These are phyloP conservation scores for Tetragonula carbonaria DNA, from an alignment of 2,888 invertebrate species.

Conservation along the genomic window DNA sequence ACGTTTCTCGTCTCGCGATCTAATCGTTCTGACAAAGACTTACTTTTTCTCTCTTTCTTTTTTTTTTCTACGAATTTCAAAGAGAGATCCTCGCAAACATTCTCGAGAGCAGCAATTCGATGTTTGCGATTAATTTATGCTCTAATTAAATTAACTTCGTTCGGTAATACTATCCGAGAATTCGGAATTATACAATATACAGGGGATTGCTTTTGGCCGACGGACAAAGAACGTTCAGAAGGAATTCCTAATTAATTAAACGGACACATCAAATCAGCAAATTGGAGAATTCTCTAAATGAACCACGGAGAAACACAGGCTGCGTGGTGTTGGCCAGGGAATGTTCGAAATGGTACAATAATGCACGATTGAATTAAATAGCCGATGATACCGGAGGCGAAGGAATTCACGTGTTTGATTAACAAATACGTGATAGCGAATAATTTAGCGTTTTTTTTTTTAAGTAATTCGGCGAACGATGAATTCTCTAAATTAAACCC, in stretches of 20 bases:
- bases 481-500: background rate
- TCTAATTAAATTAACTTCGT: background rate
- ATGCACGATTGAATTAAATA: background rate
- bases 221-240: background rate
- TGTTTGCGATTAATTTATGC: too few relatives aligned
- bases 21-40: too few relatives aligned
- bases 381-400: background rate
- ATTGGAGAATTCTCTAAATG: conserved; percentile 4
- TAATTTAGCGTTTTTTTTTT: background rate
- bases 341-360: background rate
- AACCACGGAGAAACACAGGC: background rate
- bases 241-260: conserved; percentile 8
- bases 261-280: background rate
- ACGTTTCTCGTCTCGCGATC: too few relatives aligned
- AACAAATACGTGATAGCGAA: background rate
- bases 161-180: background rate
- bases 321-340: background rate
- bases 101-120: background rate
- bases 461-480: background rate
- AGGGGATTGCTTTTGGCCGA: background rate
- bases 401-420: background rate
- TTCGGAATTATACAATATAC: background rate
- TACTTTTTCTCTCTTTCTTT: too few relatives aligned
- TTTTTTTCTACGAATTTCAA: too few relatives aligned
- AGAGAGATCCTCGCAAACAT: too few relatives aligned